Evolutionary conservation across 1,140 invertebrate species (phyloP).

Genomic region (Meloidogyne chitwoodi): DNA sequence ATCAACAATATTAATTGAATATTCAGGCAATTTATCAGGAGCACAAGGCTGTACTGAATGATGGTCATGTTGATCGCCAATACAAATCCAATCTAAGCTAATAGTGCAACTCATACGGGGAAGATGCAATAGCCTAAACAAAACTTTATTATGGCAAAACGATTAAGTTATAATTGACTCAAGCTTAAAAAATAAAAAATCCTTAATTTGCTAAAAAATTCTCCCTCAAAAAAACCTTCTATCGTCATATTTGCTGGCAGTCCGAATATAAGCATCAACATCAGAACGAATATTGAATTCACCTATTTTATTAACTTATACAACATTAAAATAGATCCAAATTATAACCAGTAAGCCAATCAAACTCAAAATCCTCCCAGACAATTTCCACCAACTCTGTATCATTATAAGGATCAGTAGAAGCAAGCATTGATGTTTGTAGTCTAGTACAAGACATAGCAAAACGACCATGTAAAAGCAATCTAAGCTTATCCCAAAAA

Average conservation of each 20-base stretch:
- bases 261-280: slow-evolving; percentile 80
- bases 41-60: slow-evolving; percentile 80
- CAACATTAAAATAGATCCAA: neutral
- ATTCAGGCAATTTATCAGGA: slow-evolving; percentile 90
- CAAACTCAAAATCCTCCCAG: slow-evolving; percentile 83
- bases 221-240: slow-evolving; percentile 63
- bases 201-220: neutral
- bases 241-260: slow-evolving; percentile 97
- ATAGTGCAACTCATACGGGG: slow-evolving; percentile 79
- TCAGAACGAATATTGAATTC: slow-evolving; percentile 80
- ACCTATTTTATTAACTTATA: slow-evolving; percentile 47
- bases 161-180: too few species aligned
- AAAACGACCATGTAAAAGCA: slow-evolving; percentile 84
- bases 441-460: slow-evolving; percentile 79
- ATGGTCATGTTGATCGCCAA: slow-evolving; percentile 88
- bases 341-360: slow-evolving; percentile 83
- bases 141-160: too few species aligned
- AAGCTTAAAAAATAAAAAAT: neutral
- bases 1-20: slow-evolving; percentile 79
- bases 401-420: slow-evolving; percentile 67
- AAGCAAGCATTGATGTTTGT: slow-evolving; percentile 83
- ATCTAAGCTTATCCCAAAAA: slow-evolving; percentile 87
- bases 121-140: slow-evolving; percentile 73
- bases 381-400: slow-evolving; percentile 97
- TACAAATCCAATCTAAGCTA: slow-evolving; percentile 82